Base-by-base conservation (phyloP, 2,113 vertebrate species). In the Lampris incognitus region DNA sequence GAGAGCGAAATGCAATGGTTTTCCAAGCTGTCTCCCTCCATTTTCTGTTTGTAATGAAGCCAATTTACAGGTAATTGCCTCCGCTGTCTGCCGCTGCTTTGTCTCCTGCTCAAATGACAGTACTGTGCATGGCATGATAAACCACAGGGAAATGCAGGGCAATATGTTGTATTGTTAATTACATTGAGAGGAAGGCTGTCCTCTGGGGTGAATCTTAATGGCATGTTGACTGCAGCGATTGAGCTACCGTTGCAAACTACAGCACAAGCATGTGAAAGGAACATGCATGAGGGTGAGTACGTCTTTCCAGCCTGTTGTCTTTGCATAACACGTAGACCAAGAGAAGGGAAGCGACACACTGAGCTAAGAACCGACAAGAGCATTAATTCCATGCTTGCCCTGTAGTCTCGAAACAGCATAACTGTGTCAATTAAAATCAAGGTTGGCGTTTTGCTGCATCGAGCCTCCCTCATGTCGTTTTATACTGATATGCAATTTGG, bases 31-130 rank as follows among this genome's bases (percentile, higher is more conserved):
- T 74, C 57, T 36, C 69, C 39, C 10, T 71, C 59, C 1, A n/a
- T 66, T 72, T 77, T 78, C 60, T 60, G 61, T 48, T 78, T 49
- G 72, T 77, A 88, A 88, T 87, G 56, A 88, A 87, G 75, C 72
- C 71, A 81, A 83, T 90, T 85, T 85, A 69, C 72, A 85, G 78
- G 60, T 88, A 85, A 86, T 84, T 78, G 71, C 66, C 69, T 87
- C 71, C 56, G 81, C 69, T 77, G 64, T 74, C 58, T 74, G 63
- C 55, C 13, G 37, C 44, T 75, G 40, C 52, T 75, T 71, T 48
- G 75, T 82, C 73, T 72, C 3, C 13, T 42, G 60, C 58, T 51
- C 66, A 87, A 86, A 83, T 84, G 79, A 68, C 55, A 59, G 56
- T 42, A 49, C 48, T 68, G 72, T 58, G 58, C 50, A 55, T 51